A percentile compares a stretch with the other conserved stretches of the same genome.
phyloP scores from a whole-genome alignment of 2,113 vertebrate species.

The Calyptommatus sinebrachiatus region DNA sequence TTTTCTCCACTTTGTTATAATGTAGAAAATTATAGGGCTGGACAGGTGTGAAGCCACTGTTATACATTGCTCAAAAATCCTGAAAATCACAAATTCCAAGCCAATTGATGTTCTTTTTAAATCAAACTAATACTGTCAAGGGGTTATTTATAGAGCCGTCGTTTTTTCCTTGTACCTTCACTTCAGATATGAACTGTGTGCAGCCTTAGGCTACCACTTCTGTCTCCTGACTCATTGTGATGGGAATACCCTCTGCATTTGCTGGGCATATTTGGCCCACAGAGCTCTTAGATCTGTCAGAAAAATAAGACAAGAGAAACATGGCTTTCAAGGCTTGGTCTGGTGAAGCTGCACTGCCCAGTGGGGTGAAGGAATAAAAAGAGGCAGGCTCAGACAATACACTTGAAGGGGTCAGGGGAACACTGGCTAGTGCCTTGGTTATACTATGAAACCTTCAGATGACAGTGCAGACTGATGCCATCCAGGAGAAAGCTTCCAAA shows the following conservation, averaged over 20 bases:
- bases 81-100: not conserved
- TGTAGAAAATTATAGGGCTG: conserved; percentile 3
- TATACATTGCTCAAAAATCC: conserved; percentile 31
- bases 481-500: not conserved
- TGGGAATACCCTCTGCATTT: not conserved
- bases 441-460: not conserved
- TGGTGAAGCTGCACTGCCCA: not conserved
- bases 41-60: conserved; percentile 24
- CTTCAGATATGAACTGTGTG: rapidly evolving
- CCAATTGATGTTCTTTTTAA: not conserved
- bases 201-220: rapidly evolving
- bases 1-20: conserved; percentile 12
- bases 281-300: not conserved
- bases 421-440: not conserved
- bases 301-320: conserved; percentile 16
- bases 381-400: not conserved
- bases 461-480: not conserved
- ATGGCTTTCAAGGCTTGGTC: not conserved
- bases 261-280: not conserved
- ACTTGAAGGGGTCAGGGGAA: too few species aligned
- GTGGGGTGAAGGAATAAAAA: not conserved
- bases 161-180: not conserved
- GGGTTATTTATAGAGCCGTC: conserved; percentile 11
- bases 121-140: conserved; percentile 16
- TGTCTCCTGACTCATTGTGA: not conserved